These are phyloP conservation scores for Drosophila tristis DNA, from an alignment of 1,140 invertebrate genomes.

Conservation along the genomic window DNA sequence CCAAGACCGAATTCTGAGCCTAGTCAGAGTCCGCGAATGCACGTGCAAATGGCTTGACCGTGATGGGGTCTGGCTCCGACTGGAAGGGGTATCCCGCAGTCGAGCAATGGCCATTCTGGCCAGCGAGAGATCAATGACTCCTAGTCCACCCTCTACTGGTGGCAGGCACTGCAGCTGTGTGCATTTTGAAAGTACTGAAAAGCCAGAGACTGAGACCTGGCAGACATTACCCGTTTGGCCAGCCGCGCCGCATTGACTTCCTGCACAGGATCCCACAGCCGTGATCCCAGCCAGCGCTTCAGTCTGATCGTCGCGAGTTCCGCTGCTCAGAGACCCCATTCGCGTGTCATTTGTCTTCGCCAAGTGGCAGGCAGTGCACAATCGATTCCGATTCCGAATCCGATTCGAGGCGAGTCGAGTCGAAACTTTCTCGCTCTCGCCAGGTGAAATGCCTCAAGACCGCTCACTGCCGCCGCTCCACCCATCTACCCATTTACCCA, in stretches of 20 bases:
- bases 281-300: no score
- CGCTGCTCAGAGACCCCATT: constrained; percentile 12
- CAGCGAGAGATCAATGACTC: constrained; percentile 15
- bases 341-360: constrained; percentile 8
- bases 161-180: background rate
- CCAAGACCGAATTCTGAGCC: no score
- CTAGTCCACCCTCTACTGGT: constrained; percentile 8
- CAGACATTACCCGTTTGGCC: constrained; percentile 19
- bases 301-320: constrained; percentile 3
- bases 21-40: no score
- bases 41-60: no score
- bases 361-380: constrained; percentile 9
- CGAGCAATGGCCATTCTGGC: background rate
- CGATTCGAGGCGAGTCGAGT: constrained; percentile 7
- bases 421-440: constrained; percentile 60
- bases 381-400: constrained; percentile 9
- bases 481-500: no score
- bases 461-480: no score
- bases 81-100: no score
- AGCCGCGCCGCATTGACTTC: constrained; percentile 21
- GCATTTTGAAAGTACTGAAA: constrained; percentile 19
- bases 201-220: background rate
- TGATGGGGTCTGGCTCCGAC: background rate
- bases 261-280: constrained; percentile 27
- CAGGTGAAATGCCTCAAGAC: constrained; percentile 50